phyloP scores from a whole-genome alignment of 2,888 invertebrate genomes.

The Dilophus febrilis region DNA sequence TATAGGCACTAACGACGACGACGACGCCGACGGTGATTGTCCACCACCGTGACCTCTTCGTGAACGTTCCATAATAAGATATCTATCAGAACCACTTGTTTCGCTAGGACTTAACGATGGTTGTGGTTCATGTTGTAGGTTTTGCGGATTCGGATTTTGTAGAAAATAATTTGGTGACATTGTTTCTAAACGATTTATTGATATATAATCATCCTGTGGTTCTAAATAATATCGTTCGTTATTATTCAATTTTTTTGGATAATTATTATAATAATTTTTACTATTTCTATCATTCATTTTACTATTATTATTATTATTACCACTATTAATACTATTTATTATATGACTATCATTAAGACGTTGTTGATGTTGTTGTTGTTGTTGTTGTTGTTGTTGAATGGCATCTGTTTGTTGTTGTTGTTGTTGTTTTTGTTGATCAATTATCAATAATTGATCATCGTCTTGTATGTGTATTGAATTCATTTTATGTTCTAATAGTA shows the following conservation, averaged over 20 bases:
- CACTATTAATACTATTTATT: too few species aligned
- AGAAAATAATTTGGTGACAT: background rate
- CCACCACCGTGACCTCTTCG: too few species aligned
- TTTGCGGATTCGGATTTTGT: too few species aligned
- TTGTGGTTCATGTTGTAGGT: slow-evolving; percentile 13
- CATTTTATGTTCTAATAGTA: slow-evolving; percentile 28
- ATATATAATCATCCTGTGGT: slow-evolving; percentile 16
- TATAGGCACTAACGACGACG: too few species aligned
- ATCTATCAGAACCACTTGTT: slow-evolving; percentile 30
- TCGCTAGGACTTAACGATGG: slow-evolving; percentile 28
- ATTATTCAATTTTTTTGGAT: slow-evolving; percentile 13
- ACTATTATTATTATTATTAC: too few species aligned
- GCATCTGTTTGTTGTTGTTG: too few species aligned
- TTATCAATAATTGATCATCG: slow-evolving; percentile 27
- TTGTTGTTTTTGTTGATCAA: too few species aligned
- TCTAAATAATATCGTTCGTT: slow-evolving; percentile 28
- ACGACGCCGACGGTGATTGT: slow-evolving; percentile 25
- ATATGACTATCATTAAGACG: too few species aligned
- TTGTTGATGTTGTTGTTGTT: too few species aligned
- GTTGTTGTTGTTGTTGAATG: too few species aligned
- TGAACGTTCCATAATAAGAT: slow-evolving; percentile 20
- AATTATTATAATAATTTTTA: too few species aligned
- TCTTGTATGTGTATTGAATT: slow-evolving; percentile 26
- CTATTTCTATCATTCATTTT: too few species aligned
- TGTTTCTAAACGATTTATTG: background rate